phyloP scores from a whole-genome alignment of 2,113 vertebrate species.

The Herpetotheres cachinnans region DNA sequence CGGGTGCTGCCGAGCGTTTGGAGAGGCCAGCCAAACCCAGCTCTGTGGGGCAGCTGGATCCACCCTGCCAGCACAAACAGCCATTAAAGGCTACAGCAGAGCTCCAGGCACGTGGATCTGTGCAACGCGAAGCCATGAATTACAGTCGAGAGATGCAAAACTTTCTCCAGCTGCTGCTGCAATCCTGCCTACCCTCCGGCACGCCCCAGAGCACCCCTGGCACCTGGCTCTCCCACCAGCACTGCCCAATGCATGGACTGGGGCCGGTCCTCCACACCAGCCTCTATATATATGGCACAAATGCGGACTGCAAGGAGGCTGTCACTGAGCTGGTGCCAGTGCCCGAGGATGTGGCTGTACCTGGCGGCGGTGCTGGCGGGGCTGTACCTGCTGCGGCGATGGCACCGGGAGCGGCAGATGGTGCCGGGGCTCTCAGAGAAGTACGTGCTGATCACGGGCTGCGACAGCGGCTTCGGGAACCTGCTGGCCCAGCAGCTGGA shows the following conservation, averaged over 20 bases:
- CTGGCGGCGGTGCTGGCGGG: not conserved
- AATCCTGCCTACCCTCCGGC: not conserved
- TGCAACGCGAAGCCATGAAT: accelerated
- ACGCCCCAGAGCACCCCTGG: accelerated
- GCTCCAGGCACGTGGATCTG: accelerated
- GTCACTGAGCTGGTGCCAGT: accelerated
- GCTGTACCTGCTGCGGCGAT: not conserved
- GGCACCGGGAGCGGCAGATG: constrained; percentile 18
- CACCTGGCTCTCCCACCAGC: too few relatives aligned
- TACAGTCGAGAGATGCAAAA: accelerated
- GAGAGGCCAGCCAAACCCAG: not conserved
- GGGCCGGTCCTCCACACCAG: not conserved
- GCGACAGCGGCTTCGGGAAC: constrained; percentile 88
- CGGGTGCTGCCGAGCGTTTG: accelerated
- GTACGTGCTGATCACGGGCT: constrained; percentile 87
- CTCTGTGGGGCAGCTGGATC: not conserved
- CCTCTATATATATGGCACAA: accelerated
- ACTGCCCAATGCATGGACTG: not conserved
- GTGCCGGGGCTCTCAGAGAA: constrained; percentile 67
- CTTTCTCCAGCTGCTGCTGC: accelerated
- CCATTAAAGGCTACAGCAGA: not conserved
- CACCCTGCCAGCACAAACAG: too few relatives aligned
- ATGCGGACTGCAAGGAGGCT: accelerated
- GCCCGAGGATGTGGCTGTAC: not conserved
- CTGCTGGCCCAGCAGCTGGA: constrained; percentile 82